These are phyloP conservation scores for Drosophila pallidifrons DNA, from an alignment of 1,140 invertebrate species.

Conservation along the genomic window DNA sequence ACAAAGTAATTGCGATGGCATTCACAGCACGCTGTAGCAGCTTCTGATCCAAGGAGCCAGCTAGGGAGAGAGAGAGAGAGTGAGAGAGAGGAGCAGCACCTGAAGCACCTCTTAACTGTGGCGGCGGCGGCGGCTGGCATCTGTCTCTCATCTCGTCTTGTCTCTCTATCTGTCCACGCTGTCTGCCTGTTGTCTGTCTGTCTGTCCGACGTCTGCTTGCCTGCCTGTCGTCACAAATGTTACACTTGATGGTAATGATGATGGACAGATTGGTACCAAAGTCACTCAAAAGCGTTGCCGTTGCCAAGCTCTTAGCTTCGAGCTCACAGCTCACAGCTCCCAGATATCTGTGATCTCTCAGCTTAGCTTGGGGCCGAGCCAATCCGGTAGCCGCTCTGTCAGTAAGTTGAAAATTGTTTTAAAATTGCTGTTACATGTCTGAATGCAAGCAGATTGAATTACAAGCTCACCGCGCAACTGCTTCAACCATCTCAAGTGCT, in stretches of 20 bases:
- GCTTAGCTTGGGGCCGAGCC: slow-evolving; percentile 62
- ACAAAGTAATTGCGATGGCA: slow-evolving; percentile 84
- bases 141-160: slow-evolving; percentile 19
- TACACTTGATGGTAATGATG: slow-evolving; percentile 85
- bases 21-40: slow-evolving; percentile 77
- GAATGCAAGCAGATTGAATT: slow-evolving; percentile 84
- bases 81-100: slow-evolving; percentile 29
- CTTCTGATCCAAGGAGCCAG: slow-evolving; percentile 41
- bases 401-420: slow-evolving; percentile 85
- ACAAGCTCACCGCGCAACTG: slow-evolving; percentile 72
- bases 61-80: background rate
- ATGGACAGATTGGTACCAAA: slow-evolving; percentile 85
- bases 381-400: slow-evolving; percentile 83
- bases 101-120: slow-evolving; percentile 45
- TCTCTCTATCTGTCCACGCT: slow-evolving; percentile 12
- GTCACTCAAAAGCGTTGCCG: slow-evolving; percentile 83
- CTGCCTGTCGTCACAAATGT: slow-evolving; percentile 83
- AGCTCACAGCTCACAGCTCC: slow-evolving; percentile 38
- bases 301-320: slow-evolving; percentile 54
- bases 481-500: background rate
- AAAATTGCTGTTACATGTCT: slow-evolving; percentile 85
- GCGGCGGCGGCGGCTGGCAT: slow-evolving; percentile 19
- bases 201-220: slow-evolving; percentile 51
- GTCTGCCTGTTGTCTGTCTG: slow-evolving; percentile 22
- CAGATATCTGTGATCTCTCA: slow-evolving; percentile 31